Percentiles rank a stretch among this genome's conserved stretches.
Evolutionary conservation across 2,797 vertebrate species (phyloP).

Genomic region (Ceryle rudis): DNA sequence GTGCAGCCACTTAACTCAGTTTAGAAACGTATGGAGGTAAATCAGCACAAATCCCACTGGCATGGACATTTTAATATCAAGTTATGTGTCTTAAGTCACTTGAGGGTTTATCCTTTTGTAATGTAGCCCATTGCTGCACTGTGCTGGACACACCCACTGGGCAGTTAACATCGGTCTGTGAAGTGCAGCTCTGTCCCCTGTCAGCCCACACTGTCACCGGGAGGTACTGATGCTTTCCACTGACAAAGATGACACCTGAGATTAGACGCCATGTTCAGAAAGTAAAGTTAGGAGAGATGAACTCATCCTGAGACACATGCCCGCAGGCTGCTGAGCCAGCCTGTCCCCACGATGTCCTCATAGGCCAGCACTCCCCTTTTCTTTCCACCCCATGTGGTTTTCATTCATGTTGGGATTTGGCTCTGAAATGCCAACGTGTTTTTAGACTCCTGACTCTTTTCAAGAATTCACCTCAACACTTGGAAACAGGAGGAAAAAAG

Average conservation of each 20-base stretch:
- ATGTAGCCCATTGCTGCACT: neutral
- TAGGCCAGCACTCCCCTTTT: neutral
- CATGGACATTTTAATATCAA: neutral
- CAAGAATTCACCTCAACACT: neutral
- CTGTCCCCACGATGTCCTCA: neutral
- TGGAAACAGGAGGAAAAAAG: neutral
- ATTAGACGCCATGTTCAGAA: neutral
- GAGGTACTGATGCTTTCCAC: neutral
- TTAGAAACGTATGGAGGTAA: rapidly evolving
- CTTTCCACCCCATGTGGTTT: neutral
- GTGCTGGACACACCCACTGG: neutral
- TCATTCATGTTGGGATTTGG: neutral
- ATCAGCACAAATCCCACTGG: neutral
- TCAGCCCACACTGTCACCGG: neutral
- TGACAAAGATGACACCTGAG: neutral
- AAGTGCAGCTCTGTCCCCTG: neutral
- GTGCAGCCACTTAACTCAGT: neutral
- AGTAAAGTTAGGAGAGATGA: neutral
- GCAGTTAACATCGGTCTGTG: rapidly evolving
- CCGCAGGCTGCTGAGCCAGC: neutral
- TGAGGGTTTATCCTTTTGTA: neutral
- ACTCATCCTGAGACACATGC: neutral
- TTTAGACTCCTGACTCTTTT: neutral
- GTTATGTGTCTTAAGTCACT: neutral
- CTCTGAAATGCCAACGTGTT: neutral